A percentile compares a stretch with the other conserved stretches of the same genome.
Evolutionary conservation across 2,888 invertebrate species (phyloP).

Genomic region (Ichneumon xanthorius): DNA sequence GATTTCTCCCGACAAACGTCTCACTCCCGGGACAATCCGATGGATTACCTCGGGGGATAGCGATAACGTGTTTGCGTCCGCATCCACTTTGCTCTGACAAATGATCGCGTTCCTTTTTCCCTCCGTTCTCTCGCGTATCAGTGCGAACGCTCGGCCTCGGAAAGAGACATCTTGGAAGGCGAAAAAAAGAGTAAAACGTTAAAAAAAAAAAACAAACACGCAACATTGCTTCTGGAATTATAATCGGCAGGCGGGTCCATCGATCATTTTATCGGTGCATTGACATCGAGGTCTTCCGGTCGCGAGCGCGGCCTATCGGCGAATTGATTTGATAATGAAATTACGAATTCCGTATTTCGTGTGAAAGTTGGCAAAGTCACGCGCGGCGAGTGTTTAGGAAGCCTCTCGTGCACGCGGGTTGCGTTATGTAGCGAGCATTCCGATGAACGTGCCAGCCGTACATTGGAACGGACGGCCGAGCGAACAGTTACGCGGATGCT

Average conservation of each 20-base stretch:
- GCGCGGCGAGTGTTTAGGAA: constrained; percentile 63
- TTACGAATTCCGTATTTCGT: constrained; percentile 26
- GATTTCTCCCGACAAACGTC: constrained; percentile 65
- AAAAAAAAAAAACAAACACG: not conserved
- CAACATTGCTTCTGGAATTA: not conserved
- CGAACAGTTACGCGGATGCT: constrained; percentile 62
- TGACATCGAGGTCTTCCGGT: not conserved
- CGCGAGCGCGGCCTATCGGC: no score
- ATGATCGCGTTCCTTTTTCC: constrained; percentile 72
- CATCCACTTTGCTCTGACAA: constrained; percentile 79
- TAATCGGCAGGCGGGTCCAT: not conserved
- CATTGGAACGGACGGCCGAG: constrained; percentile 51
- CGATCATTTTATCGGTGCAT: not conserved
- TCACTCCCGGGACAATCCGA: constrained; percentile 71
- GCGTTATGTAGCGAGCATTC: constrained; percentile 56
- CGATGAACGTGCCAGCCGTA: constrained; percentile 62
- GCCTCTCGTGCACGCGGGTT: constrained; percentile 43
- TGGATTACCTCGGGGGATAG: constrained; percentile 76
- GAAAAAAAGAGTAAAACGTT: not conserved
- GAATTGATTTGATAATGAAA: constrained; percentile 9
- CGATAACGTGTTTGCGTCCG: constrained; percentile 79
- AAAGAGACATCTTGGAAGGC: not conserved
- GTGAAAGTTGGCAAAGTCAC: constrained; percentile 63
- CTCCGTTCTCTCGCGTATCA: not conserved
- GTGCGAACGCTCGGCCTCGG: constrained; percentile 24